Evolutionary conservation across 1,140 invertebrate genomes (phyloP).

Genomic region (Tetramorium simillimum): DNA sequence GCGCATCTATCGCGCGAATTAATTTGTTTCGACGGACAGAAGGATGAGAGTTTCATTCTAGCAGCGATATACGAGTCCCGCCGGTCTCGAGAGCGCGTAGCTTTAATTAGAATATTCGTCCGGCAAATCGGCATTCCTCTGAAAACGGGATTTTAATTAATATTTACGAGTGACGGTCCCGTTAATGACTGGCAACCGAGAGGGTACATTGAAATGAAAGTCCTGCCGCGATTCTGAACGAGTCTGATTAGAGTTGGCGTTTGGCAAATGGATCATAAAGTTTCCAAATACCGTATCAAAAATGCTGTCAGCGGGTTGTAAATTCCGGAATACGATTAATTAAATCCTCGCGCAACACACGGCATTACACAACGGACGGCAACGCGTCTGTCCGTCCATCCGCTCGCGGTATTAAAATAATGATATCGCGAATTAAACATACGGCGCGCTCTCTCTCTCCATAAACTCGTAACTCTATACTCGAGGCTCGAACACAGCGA

Average conservation of each 20-base stretch:
- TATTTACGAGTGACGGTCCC: conserved; percentile 53
- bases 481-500: not conserved
- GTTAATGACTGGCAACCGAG: conserved; percentile 47
- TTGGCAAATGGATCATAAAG: conserved; percentile 59
- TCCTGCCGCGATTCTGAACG: conserved; percentile 41
- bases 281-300: conserved; percentile 57
- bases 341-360: conserved; percentile 33
- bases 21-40: conserved; percentile 10
- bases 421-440: conserved; percentile 58
- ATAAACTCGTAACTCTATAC: conserved; percentile 11
- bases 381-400: conserved; percentile 5
- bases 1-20: conserved; percentile 15
- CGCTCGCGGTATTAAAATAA: conserved; percentile 49
- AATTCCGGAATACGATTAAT: conserved; percentile 60
- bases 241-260: conserved; percentile 57
- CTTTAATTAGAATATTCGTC: conserved; percentile 56
- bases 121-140: conserved; percentile 43
- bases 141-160: conserved; percentile 57
- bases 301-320: conserved; percentile 54
- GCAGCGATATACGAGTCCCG: not conserved
- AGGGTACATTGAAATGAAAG: conserved; percentile 47
- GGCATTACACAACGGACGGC: conserved; percentile 33
- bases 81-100: conserved; percentile 1
- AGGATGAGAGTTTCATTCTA: conserved; percentile 19
- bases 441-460: conserved; percentile 11